Conservation (phyloP, 2,888 invertebrate genomes). For the Tenthredo scrophulariae region DNA sequence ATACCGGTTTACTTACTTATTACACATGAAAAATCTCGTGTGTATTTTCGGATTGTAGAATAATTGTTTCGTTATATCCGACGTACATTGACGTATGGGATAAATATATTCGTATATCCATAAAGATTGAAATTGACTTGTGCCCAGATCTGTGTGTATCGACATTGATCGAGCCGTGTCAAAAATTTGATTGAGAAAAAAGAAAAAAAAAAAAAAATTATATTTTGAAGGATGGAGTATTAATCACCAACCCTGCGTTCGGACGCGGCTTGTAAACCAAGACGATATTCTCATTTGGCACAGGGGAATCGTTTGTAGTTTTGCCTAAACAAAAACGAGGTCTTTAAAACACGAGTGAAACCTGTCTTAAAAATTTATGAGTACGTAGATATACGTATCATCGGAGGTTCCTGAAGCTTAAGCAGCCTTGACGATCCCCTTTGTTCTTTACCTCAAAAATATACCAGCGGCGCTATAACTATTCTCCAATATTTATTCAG, state of each 20-base stretch:
- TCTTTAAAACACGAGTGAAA: slow-evolving; percentile 7
- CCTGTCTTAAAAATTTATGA: neutral
- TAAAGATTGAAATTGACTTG: neutral
- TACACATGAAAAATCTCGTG: neutral
- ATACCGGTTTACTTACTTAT: too few relatives aligned
- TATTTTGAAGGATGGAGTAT: neutral
- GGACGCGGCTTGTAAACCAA: neutral
- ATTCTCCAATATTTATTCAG: neutral
- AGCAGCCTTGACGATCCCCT: neutral
- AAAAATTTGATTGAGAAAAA: neutral
- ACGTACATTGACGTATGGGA: neutral
- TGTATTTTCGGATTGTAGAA: neutral
- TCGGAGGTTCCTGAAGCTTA: neutral
- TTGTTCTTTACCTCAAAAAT: neutral
- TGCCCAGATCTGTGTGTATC: neutral
- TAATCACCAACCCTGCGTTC: neutral
- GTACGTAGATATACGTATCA: neutral
- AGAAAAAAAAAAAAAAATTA: neutral
- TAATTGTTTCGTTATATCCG: neutral
- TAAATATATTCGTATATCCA: neutral
- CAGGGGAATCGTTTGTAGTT: slow-evolving; percentile 12
- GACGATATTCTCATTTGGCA: neutral
- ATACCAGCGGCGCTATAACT: too few relatives aligned
- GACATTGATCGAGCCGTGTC: neutral
- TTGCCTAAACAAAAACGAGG: slow-evolving; percentile 33